A percentile compares a stretch with the other conserved stretches of the same genome.
Conservation (phyloP, 2,888 invertebrate genomes). For the Euphydryas editha region DNA sequence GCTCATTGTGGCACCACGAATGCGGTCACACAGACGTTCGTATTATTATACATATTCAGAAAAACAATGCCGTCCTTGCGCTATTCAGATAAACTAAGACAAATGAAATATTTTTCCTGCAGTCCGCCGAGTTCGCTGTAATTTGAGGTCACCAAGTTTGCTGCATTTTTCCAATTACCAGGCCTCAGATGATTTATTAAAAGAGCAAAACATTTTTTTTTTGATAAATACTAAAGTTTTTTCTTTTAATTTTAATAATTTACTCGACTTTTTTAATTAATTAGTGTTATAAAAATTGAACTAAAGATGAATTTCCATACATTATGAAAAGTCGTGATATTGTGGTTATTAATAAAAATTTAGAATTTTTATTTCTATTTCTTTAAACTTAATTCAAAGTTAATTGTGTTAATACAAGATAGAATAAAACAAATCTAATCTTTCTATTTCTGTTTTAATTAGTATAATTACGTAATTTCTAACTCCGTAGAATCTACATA, state of each 20-base stretch:
- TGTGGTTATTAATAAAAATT: too few relatives aligned
- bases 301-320: too few relatives aligned
- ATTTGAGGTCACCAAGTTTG: conserved; percentile 49
- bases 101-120: conserved; percentile 69
- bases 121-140: conserved; percentile 48
- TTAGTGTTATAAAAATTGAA: neutral
- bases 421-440: too few relatives aligned
- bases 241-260: neutral
- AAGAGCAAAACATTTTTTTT: conserved; percentile 31
- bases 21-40: conserved; percentile 78
- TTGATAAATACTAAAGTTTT: conserved; percentile 14
- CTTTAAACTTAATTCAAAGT: too few relatives aligned
- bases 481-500: too few relatives aligned
- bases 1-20: conserved; percentile 77
- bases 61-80: conserved; percentile 76
- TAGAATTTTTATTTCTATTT: too few relatives aligned
- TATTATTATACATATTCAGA: conserved; percentile 79
- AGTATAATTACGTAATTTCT: too few relatives aligned
- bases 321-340: too few relatives aligned
- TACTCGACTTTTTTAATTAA: neutral
- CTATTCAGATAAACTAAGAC: conserved; percentile 75
- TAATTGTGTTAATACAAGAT: too few relatives aligned
- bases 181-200: conserved; percentile 48
- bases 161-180: conserved; percentile 45
- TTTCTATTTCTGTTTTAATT: too few relatives aligned